Conservation (phyloP, 1,140 invertebrate species). For the Yoshiicerus persimilis region DNA sequence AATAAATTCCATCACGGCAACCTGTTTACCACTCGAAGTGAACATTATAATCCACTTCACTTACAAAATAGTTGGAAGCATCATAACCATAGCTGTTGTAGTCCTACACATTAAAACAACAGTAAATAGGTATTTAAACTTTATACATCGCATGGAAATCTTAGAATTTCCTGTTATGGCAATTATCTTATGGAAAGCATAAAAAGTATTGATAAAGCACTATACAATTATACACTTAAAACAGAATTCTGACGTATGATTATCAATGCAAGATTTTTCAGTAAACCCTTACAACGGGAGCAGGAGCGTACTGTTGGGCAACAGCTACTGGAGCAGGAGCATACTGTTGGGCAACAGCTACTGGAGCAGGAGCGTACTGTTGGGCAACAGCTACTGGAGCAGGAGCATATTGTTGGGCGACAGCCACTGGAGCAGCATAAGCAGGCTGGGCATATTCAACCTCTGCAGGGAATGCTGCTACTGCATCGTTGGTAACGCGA, state of each 20-base stretch:
- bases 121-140: neutral
- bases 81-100: neutral
- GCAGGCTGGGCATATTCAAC: slow-evolving; percentile 42
- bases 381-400: neutral
- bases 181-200: neutral
- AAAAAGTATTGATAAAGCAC: too few relatives aligned
- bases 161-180: neutral
- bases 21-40: neutral
- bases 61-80: neutral
- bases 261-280: neutral
- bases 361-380: neutral
- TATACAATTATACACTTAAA: too few relatives aligned
- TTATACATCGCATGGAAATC: neutral
- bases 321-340: neutral
- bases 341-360: neutral
- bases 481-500: slow-evolving; percentile 64
- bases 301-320: neutral
- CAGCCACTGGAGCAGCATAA: neutral
- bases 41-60: neutral
- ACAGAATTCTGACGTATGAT: too few relatives aligned
- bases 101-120: neutral
- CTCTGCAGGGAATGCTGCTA: slow-evolving; percentile 51
- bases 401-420: neutral
- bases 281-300: neutral
- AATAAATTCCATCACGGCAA: too few relatives aligned